These are phyloP conservation scores for Acanthurus leucopareius DNA, from an alignment of 2,797 vertebrate genomes.

Conservation along the genomic window DNA sequence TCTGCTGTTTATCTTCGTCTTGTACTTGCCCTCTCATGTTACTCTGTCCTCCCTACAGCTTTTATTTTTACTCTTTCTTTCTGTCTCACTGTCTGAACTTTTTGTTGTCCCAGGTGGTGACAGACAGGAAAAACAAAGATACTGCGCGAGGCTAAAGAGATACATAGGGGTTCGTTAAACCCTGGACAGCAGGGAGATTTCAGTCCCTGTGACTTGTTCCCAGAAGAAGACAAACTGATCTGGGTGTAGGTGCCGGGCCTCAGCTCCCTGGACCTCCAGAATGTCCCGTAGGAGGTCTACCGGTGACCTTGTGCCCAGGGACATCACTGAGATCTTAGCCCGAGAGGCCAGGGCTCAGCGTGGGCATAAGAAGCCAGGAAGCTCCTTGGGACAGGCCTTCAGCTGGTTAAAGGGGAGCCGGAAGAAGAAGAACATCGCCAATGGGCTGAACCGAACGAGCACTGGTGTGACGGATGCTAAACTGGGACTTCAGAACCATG, in stretches of 20 bases:
- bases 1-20: neutral
- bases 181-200: constrained; percentile 18
- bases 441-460: constrained; percentile 60
- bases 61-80: constrained; percentile 25
- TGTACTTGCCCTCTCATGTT: constrained; percentile 18
- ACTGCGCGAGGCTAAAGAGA: constrained; percentile 48
- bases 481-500: constrained; percentile 66
- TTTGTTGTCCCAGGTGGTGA: constrained; percentile 79
- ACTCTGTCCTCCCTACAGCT: constrained; percentile 23
- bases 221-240: constrained; percentile 2
- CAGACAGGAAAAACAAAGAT: constrained; percentile 55
- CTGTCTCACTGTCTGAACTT: constrained; percentile 59
- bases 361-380: constrained; percentile 85
- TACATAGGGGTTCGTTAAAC: constrained; percentile 30
- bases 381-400: constrained; percentile 89
- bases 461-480: constrained; percentile 58
- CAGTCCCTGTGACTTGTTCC: constrained; percentile 25
- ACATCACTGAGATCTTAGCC: constrained; percentile 85
- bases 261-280: constrained; percentile 61
- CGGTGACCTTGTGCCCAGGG: constrained; percentile 86
- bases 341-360: constrained; percentile 82
- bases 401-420: constrained; percentile 91
- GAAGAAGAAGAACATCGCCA: constrained; percentile 77
- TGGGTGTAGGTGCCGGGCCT: constrained; percentile 10
- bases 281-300: constrained; percentile 87